Percentiles rank a stretch among this genome's conserved stretches.
phyloP scores from a whole-genome alignment of 2,888 invertebrate genomes.

The Dyspetes luteomarginatus region DNA sequence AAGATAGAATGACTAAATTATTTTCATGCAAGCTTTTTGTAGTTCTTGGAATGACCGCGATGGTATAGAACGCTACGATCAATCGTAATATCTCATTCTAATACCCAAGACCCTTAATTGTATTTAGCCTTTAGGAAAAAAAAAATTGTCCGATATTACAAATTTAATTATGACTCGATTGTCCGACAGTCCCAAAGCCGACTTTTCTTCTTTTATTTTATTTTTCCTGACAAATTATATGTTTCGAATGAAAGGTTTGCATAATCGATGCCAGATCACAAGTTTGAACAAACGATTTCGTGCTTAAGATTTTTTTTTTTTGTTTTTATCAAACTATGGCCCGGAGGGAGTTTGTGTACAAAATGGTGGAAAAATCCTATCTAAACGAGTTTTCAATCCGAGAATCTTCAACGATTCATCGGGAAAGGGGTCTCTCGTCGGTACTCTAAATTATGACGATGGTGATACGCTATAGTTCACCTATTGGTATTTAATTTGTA shows the following conservation, averaged over 20 bases:
- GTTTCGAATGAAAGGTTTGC: slow-evolving; percentile 8
- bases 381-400: slow-evolving; percentile 64
- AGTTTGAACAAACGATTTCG: slow-evolving; percentile 19
- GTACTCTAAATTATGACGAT: slow-evolving; percentile 46
- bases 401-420: slow-evolving; percentile 45
- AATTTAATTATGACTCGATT: slow-evolving; percentile 73
- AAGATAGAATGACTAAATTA: no score
- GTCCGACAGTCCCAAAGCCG: slow-evolving; percentile 79
- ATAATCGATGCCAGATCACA: slow-evolving; percentile 46
- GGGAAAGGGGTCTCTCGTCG: slow-evolving; percentile 38
- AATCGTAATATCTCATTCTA: no score
- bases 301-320: slow-evolving; percentile 55
- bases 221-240: slow-evolving; percentile 35
- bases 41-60: no score
- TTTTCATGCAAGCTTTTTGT: no score
- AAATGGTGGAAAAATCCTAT: slow-evolving; percentile 75
- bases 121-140: slow-evolving; percentile 77
- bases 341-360: slow-evolving; percentile 73
- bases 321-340: slow-evolving; percentile 68
- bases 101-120: no score
- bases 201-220: slow-evolving; percentile 63
- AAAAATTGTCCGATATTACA: slow-evolving; percentile 79
- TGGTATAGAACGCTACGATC: no score
- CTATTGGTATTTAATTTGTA: slow-evolving; percentile 58
- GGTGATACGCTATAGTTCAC: slow-evolving; percentile 50